These are phyloP conservation scores for Euthynnus affinis DNA, from an alignment of 2,797 vertebrate genomes.

Conservation along the genomic window DNA sequence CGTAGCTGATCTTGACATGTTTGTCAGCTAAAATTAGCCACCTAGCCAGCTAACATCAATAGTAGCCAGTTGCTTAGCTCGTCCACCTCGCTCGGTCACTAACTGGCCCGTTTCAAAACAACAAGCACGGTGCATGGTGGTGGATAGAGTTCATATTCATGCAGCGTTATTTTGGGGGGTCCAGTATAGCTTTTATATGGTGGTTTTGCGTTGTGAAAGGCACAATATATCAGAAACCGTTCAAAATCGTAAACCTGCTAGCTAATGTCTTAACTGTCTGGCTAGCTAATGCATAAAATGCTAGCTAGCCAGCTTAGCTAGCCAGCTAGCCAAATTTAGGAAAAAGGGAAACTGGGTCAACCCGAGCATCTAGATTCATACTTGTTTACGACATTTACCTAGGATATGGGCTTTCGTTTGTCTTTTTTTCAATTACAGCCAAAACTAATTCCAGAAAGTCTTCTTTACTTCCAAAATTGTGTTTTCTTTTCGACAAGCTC, in stretches of 20 bases:
- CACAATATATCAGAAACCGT: conserved; percentile 57
- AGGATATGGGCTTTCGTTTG: conserved; percentile 83
- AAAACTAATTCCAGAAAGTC: conserved; percentile 83
- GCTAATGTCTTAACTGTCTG: conserved; percentile 77
- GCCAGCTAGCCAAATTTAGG: conserved; percentile 76
- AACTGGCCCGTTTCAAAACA: conserved; percentile 60
- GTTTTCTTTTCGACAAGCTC: conserved; percentile 88
- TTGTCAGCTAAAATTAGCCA: conserved; percentile 72
- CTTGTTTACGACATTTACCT: conserved; percentile 84
- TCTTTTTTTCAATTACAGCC: conserved; percentile 83
- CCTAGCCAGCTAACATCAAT: conserved; percentile 67
- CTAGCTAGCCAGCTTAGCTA: conserved; percentile 81
- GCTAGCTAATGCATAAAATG: conserved; percentile 80
- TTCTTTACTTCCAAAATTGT: conserved; percentile 86
- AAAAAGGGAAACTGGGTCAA: conserved; percentile 85
- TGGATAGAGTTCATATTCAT: conserved; percentile 57
- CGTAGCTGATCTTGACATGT: conserved; percentile 51
- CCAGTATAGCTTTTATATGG: conserved; percentile 50
- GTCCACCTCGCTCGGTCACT: conserved; percentile 70
- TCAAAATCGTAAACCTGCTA: conserved; percentile 70
- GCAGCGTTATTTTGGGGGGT: conserved; percentile 56
- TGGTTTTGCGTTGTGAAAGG: conserved; percentile 66
- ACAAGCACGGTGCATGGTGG: conserved; percentile 29
- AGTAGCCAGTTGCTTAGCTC: conserved; percentile 70
- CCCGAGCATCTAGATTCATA: conserved; percentile 72